Conservation (phyloP, 2,113 vertebrate species). For the Mungos mungo region DNA sequence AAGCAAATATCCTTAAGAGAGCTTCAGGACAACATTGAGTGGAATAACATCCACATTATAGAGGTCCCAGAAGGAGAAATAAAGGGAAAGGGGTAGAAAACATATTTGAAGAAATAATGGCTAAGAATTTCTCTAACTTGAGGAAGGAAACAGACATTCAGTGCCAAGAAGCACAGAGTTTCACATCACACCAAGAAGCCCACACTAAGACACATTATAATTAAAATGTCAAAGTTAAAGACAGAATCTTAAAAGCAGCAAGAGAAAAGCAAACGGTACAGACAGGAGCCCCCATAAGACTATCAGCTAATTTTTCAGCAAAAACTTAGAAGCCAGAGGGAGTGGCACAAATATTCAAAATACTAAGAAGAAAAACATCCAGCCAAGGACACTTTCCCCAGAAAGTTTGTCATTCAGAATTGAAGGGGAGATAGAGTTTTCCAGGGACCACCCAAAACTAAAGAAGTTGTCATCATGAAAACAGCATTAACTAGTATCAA, state of each 20-base stretch:
- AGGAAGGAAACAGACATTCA: background rate
- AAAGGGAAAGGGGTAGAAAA: background rate
- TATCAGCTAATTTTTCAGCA: background rate
- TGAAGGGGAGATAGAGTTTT: background rate
- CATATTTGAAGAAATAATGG: background rate
- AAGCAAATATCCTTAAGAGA: background rate
- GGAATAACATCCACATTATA: background rate
- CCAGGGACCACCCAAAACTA: background rate
- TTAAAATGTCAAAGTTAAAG: background rate
- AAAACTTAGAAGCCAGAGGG: background rate
- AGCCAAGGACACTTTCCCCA: background rate
- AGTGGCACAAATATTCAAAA: background rate
- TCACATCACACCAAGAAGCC: background rate
- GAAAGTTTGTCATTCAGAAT: background rate
- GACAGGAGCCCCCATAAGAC: background rate
- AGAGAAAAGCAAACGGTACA: background rate
- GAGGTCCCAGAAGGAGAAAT: background rate
- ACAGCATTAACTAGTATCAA: background rate
- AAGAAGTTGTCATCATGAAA: background rate
- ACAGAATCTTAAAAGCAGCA: background rate
- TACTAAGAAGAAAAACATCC: background rate
- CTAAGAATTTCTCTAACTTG: background rate
- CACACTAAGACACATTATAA: background rate
- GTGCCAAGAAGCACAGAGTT: background rate
- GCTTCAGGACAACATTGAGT: background rate